Conservation (phyloP, 23 tunicate species). For the Ascidia mentula region DNA sequence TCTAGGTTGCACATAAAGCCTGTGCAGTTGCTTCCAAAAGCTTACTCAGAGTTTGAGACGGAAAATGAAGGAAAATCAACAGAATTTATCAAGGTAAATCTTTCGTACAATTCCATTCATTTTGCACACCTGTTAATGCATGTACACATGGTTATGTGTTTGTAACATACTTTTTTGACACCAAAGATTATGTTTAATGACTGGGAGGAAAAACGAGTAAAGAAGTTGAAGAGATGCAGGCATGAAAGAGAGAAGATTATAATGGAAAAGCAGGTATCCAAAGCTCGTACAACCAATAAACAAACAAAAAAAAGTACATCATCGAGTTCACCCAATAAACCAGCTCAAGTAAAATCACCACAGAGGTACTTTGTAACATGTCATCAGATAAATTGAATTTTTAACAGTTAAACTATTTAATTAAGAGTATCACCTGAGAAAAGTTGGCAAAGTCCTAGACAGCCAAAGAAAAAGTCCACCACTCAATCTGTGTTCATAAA, state of each 20-base stretch:
- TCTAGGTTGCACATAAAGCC: constrained; percentile 86
- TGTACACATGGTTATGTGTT: background rate
- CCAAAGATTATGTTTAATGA: constrained; percentile 66
- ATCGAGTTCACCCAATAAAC: background rate
- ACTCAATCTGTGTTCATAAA: constrained; percentile 6
- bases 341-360: background rate
- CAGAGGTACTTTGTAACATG: background rate
- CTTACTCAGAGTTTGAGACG: constrained; percentile 52
- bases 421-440: background rate
- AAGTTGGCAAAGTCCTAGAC: background rate
- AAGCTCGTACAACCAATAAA: constrained; percentile 7
- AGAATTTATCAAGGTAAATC: constrained; percentile 61
- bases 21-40: constrained; percentile 71
- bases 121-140: background rate
- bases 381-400: background rate
- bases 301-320: background rate
- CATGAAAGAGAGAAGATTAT: constrained; percentile 71
- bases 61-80: constrained; percentile 80
- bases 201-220: constrained; percentile 65
- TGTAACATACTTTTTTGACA: background rate
- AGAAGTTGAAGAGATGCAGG: constrained; percentile 60
- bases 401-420: too few relatives aligned
- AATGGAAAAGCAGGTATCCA: constrained; percentile 58
- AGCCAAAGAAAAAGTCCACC: background rate
- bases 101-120: too few relatives aligned